Evolutionary conservation across 2,113 vertebrate species (phyloP).

Genomic region (Austrofundulus limnaeus): DNA sequence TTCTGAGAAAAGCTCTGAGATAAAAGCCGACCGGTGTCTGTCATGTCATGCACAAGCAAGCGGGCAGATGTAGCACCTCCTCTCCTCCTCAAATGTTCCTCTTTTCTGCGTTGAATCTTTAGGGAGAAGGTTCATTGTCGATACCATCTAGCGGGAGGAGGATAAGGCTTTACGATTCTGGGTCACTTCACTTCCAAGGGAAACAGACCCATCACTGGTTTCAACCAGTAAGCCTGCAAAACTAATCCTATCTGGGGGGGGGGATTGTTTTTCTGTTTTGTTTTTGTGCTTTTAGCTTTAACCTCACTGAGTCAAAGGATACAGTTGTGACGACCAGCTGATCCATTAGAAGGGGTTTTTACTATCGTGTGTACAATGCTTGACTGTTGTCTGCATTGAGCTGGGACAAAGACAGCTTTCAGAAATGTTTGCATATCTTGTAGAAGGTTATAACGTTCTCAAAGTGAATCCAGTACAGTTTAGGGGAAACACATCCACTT

Average conservation of each 20-base stretch:
- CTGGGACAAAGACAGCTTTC: conserved; percentile 58
- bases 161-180: conserved; percentile 37
- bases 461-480: background rate
- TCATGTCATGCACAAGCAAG: conserved; percentile 66
- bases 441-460: conserved; percentile 5
- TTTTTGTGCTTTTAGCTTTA: background rate
- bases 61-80: conserved; percentile 36
- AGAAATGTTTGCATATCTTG: background rate
- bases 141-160: conserved; percentile 16
- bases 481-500: background rate
- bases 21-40: conserved; percentile 72
- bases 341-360: conserved; percentile 31
- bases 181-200: conserved; percentile 37
- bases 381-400: conserved; percentile 34
- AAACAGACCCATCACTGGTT: conserved; percentile 29
- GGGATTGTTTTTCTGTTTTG: background rate
- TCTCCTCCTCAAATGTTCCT: conserved; percentile 19
- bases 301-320: conserved; percentile 25
- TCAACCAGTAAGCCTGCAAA: conserved; percentile 8
- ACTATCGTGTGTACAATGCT: conserved; percentile 42
- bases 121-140: conserved; percentile 12
- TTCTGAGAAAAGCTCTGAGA: conserved; percentile 63
- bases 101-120: conserved; percentile 2
- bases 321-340: conserved; percentile 63
- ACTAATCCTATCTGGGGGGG: conserved; percentile 4